These are phyloP conservation scores for Wasmannia auropunctata DNA, from an alignment of 1,140 invertebrate species.

Conservation along the genomic window DNA sequence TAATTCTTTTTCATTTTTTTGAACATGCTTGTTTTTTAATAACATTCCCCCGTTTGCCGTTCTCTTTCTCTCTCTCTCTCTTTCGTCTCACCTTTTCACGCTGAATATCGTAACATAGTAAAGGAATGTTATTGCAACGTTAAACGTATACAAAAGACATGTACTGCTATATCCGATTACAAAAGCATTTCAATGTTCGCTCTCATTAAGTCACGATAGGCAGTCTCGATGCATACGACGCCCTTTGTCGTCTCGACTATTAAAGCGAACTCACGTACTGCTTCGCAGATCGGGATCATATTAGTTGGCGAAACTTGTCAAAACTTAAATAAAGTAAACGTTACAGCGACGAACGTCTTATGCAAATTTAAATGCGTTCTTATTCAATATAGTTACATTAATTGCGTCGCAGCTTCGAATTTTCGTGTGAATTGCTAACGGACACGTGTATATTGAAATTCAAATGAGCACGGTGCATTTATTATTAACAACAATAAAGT, in stretches of 20 bases:
- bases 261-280: slow-evolving; percentile 3
- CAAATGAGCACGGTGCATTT: not conserved
- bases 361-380: slow-evolving; percentile 16
- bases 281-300: slow-evolving; percentile 8
- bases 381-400: not conserved
- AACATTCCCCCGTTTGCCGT: not conserved
- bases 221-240: slow-evolving; percentile 9
- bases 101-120: not conserved
- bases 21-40: not conserved
- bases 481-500: not conserved
- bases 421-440: not conserved
- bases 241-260: slow-evolving; percentile 18
- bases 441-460: not conserved
- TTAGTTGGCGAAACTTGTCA: slow-evolving; percentile 23
- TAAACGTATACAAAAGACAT: slow-evolving; percentile 47
- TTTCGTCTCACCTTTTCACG: not conserved
- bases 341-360: not conserved
- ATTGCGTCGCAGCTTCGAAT: not conserved
- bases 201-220: slow-evolving; percentile 54
- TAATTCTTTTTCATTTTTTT: not conserved
- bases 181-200: slow-evolving; percentile 54
- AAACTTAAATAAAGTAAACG: slow-evolving; percentile 36
- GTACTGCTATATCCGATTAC: slow-evolving; percentile 42
- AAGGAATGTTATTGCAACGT: slow-evolving; percentile 34
- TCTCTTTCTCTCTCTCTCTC: not conserved